phyloP scores from a whole-genome alignment of 2,797 vertebrate genomes.

The Hippopotamyrus pictus region DNA sequence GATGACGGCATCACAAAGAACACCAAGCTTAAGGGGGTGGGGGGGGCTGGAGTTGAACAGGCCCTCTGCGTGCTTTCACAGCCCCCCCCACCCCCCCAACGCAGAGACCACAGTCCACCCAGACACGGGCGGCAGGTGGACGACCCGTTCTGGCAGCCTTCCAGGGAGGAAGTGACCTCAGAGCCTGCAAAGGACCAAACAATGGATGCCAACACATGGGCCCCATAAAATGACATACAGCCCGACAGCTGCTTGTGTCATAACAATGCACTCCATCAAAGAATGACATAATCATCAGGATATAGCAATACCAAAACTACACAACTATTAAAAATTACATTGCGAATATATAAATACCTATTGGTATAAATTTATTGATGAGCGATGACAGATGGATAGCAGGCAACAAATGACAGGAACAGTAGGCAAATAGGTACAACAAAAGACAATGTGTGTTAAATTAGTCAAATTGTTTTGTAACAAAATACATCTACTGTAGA shows the following conservation, averaged over 20 bases:
- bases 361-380: background rate
- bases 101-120: background rate
- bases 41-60: background rate
- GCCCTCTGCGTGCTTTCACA: background rate
- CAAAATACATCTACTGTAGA: background rate
- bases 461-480: background rate
- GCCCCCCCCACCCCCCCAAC: background rate
- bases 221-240: background rate
- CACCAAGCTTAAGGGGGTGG: background rate
- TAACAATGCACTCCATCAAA: background rate
- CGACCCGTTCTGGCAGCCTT: background rate
- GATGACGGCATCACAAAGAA: background rate
- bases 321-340: background rate
- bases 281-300: background rate
- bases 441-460: background rate
- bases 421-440: background rate
- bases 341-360: background rate
- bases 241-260: background rate
- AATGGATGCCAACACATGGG: background rate
- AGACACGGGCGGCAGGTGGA: background rate
- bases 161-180: background rate
- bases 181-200: background rate
- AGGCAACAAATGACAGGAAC: background rate
- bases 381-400: background rate
- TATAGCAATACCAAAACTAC: background rate